Base-by-base conservation (phyloP, 2,113 vertebrate genomes). In the Aramus guarauna region DNA sequence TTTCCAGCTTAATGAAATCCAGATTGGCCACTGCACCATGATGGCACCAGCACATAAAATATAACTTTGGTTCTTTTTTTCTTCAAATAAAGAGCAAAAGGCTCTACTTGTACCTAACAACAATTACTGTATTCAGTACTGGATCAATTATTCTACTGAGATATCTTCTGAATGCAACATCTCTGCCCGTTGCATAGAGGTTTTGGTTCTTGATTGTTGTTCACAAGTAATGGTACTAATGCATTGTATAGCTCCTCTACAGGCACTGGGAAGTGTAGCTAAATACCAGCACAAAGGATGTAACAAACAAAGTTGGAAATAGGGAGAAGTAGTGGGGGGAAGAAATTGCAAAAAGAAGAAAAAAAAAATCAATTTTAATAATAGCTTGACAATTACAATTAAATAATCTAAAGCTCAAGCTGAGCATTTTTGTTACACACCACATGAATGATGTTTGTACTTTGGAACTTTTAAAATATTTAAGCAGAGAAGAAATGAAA, bases 381-480 rank as follows among this genome's bases (percentile, higher is more conserved):
- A 96, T 91, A 86, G 77, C 75, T 85, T 95, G 94, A 96, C 92
- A 88, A 94, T 97, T 96, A 93, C 83, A 97, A 97, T 98, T 97
- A 98, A 98, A 92, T 96, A 97, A 97, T 72, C 95, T 56, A 96
- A 96, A 97, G 58, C 92, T 97, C 91, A 98, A 97, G 73, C 48
- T 48, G 88, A 95, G 76, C 80, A 91, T 90, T 98, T 97, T 96
- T 96, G 96, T 96, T 95, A 96, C 19, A 93, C 26, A 47, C 60
- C 15, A 3, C 73, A 74, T 98, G 97, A 98, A 94, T 97, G 94
- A 98, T 98, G 92, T 98, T 98, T 98, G 95, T 98, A 95, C 98
- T 98, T 97, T 96, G 96, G 95, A 97, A 96, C 91, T 81, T 97
- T 92, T 98, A 92, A 98, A 98, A 98, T 98, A 98, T 98, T 98